Conservation (phyloP, 2,113 vertebrate genomes). For the Orthonyx spaldingii region DNA sequence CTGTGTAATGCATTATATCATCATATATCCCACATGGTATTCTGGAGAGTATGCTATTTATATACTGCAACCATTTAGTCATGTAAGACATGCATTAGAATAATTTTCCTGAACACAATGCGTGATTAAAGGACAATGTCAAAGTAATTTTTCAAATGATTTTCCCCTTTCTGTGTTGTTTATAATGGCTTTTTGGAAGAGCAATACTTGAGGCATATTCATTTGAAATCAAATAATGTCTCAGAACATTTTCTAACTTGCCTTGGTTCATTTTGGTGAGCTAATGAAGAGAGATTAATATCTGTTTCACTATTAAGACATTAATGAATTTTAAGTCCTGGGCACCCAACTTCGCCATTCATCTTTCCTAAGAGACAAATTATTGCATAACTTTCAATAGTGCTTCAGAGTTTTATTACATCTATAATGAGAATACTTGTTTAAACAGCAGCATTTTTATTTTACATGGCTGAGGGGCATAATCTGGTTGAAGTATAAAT, state of each 20-base stretch:
- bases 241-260: constrained; percentile 53
- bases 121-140: constrained; percentile 48
- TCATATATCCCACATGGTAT: neutral
- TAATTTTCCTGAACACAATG: constrained; percentile 26
- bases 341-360: constrained; percentile 73
- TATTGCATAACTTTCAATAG: constrained; percentile 84
- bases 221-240: constrained; percentile 48
- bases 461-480: constrained; percentile 17
- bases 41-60: neutral
- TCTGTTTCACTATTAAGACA: constrained; percentile 81
- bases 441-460: constrained; percentile 50
- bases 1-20: neutral
- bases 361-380: constrained; percentile 87
- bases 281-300: constrained; percentile 70
- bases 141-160: constrained; percentile 40
- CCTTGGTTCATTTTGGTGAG: constrained; percentile 55
- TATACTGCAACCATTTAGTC: neutral
- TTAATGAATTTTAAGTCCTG: constrained; percentile 83
- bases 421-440: constrained; percentile 66
- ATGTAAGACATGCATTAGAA: neutral
- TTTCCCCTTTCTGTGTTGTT: constrained; percentile 10
- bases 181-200: constrained; percentile 27
- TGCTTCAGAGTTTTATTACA: constrained; percentile 79
- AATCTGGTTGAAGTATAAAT: constrained; percentile 25
- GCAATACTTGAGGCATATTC: constrained; percentile 6